Conservation (phyloP, 2,888 invertebrate genomes). For the Patella depressa region DNA sequence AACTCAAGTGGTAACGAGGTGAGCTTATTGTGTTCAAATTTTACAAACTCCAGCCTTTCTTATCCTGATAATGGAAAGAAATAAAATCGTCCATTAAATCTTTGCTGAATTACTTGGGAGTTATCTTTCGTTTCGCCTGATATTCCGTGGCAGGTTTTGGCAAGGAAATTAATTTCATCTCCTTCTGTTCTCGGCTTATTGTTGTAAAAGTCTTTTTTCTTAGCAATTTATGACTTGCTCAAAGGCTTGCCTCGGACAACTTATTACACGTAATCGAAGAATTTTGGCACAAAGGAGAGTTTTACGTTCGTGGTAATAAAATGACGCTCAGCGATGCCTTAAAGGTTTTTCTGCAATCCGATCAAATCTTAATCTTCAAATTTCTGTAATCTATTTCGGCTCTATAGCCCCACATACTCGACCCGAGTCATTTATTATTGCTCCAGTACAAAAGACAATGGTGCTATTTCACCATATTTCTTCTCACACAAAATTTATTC, state of each 20-base stretch:
- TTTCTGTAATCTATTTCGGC: constrained; percentile 2
- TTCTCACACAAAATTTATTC: constrained; percentile 6
- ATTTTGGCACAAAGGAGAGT: constrained; percentile 7
- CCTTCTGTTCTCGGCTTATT: not conserved
- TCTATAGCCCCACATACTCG: not conserved
- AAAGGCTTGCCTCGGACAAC: constrained; percentile 7
- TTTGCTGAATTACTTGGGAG: not conserved
- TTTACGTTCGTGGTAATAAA: constrained; percentile 7
- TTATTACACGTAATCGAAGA: constrained; percentile 10
- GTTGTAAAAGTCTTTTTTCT: constrained; percentile 5
- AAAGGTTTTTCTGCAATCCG: not conserved
- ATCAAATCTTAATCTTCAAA: constrained; percentile 2
- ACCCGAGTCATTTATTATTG: not conserved
- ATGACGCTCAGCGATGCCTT: constrained; percentile 2
- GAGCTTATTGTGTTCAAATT: no score
- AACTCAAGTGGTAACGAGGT: no score
- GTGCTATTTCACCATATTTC: not conserved
- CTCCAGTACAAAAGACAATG: not conserved
- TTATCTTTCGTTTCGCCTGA: not conserved
- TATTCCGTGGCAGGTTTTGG: not conserved
- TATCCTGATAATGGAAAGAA: no score
- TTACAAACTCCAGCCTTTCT: no score
- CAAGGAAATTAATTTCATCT: constrained; percentile 9
- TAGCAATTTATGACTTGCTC: constrained; percentile 9
- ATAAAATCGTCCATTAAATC: no score